Conservation (phyloP, 2,888 invertebrate genomes). For the Sylvicola cinctus region DNA sequence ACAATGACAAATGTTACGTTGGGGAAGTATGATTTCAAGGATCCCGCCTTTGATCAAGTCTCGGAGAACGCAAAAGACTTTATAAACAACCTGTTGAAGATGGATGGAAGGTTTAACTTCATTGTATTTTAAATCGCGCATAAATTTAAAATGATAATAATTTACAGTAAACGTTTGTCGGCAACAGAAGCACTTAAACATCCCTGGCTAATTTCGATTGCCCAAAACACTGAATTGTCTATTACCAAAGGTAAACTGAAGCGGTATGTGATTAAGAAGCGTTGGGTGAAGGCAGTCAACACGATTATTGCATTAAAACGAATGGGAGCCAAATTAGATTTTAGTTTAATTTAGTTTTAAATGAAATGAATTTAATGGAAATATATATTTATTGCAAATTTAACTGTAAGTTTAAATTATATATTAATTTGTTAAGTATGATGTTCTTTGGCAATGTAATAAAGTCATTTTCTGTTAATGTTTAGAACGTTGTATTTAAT, state of each 20-base stretch:
- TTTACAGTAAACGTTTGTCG: conserved; percentile 47
- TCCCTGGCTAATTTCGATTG: conserved; percentile 51
- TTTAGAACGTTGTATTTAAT: too few relatives aligned
- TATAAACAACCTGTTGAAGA: conserved; percentile 63
- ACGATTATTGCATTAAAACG: conserved; percentile 67
- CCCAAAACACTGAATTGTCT: conserved; percentile 39
- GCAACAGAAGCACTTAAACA: conserved; percentile 53
- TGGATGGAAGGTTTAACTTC: conserved; percentile 52
- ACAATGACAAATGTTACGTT: conserved; percentile 89
- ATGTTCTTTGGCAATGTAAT: too few relatives aligned
- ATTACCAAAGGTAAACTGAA: conserved; percentile 63
- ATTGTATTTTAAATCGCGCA: background rate
- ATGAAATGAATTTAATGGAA: too few relatives aligned
- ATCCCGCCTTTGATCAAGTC: conserved; percentile 79
- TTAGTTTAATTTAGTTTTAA: conserved; percentile 22
- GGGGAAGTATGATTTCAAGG: conserved; percentile 83
- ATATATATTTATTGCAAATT: too few relatives aligned
- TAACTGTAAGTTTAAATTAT: too few relatives aligned
- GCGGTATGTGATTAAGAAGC: conserved; percentile 71
- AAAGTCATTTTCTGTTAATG: too few relatives aligned
- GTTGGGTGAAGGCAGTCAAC: conserved; percentile 79
- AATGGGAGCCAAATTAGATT: conserved; percentile 65
- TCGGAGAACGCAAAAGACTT: conserved; percentile 84
- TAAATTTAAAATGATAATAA: conserved; percentile 3
- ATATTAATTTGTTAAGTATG: too few relatives aligned